Evolutionary conservation across 2,113 vertebrate genomes (phyloP).

Genomic region (Nannospalax galili): DNA sequence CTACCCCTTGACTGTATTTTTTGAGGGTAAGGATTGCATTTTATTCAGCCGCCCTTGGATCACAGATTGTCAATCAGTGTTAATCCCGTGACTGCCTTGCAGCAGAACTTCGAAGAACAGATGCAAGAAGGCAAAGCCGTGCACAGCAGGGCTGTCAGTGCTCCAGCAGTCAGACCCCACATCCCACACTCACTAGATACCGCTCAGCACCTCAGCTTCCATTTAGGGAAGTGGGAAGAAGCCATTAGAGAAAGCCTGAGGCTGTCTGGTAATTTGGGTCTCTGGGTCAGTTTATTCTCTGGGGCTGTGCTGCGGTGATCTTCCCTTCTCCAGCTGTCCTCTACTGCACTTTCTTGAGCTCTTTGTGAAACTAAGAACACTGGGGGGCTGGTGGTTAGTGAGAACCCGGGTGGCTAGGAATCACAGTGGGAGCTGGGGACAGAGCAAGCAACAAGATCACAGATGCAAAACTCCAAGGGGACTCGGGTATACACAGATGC

Average conservation of each 20-base stretch:
- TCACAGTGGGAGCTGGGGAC: background rate
- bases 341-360: background rate
- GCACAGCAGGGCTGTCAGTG: accelerated
- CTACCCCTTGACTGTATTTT: background rate
- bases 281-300: background rate
- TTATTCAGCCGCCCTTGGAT: background rate
- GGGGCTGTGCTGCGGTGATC: background rate
- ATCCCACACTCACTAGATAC: accelerated
- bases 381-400: background rate
- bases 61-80: background rate
- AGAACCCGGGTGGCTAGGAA: background rate
- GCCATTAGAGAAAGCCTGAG: background rate
- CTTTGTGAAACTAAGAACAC: background rate
- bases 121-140: accelerated
- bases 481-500: accelerated
- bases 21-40: background rate
- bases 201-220: background rate
- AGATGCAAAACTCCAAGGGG: background rate
- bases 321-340: background rate
- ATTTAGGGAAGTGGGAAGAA: slow-evolving; percentile 43
- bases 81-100: background rate
- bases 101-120: background rate
- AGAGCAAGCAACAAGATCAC: accelerated
- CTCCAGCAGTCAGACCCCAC: no score
- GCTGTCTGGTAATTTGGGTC: background rate